Conservation (phyloP, 2,113 vertebrate species). For the Chamaea fasciata region DNA sequence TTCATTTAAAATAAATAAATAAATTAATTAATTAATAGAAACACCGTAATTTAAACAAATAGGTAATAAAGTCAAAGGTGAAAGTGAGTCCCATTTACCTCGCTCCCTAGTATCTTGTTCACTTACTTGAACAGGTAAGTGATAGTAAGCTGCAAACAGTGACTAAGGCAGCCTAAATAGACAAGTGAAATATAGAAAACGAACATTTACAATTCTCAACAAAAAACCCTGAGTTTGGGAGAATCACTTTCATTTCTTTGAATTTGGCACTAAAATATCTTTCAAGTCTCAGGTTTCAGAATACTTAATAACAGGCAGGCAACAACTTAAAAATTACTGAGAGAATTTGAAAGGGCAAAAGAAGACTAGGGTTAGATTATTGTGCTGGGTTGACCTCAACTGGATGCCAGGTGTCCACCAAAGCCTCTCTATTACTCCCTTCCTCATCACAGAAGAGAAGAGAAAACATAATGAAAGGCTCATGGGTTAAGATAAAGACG, state of each 20-base stretch:
- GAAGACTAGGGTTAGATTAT: neutral
- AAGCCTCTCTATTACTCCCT: neutral
- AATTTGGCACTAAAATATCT: neutral
- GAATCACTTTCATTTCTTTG: neutral
- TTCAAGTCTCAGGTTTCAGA: neutral
- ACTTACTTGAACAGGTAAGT: neutral
- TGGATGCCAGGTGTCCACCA: neutral
- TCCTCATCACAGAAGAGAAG: neutral
- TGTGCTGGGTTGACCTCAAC: neutral
- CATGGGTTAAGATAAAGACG: neutral
- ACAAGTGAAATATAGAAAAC: neutral
- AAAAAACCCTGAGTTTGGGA: neutral
- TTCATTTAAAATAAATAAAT: neutral
- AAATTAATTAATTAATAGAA: too few relatives aligned
- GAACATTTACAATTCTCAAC: neutral
- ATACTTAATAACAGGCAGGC: neutral
- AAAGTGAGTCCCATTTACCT: neutral
- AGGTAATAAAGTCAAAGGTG: neutral
- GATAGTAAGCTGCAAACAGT: neutral
- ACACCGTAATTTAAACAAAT: neutral
- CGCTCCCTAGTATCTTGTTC: neutral
- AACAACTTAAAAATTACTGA: neutral
- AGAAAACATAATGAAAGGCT: neutral
- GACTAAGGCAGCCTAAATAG: neutral
- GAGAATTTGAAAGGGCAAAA: neutral